Conservation (phyloP, 1,140 invertebrate species). For the Araneus ventricosus region DNA sequence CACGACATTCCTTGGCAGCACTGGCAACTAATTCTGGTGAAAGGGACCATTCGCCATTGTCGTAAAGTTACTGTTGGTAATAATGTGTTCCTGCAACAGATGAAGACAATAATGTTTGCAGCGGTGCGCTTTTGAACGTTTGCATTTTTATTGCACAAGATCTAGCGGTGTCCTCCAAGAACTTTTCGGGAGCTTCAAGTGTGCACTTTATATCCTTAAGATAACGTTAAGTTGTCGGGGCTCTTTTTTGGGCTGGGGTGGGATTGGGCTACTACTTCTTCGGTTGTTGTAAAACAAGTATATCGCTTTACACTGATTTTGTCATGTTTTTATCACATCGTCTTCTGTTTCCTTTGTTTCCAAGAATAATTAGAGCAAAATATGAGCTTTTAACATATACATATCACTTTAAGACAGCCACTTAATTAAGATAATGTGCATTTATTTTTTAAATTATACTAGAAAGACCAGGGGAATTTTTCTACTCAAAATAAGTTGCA, state of each 20-base stretch:
- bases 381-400: too few species aligned
- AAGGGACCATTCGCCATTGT: conserved; percentile 48
- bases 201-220: conserved; percentile 13
- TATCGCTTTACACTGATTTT: background rate
- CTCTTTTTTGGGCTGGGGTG: background rate
- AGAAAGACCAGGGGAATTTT: too few species aligned
- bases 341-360: background rate
- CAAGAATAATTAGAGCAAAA: background rate
- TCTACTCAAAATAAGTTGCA: too few species aligned
- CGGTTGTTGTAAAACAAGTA: background rate
- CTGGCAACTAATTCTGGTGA: conserved; percentile 49
- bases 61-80: conserved; percentile 58
- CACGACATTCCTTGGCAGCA: conserved; percentile 47
- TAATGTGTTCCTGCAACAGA: conserved; percentile 59
- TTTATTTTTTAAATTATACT: too few species aligned
- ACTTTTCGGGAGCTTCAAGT: conserved; percentile 19
- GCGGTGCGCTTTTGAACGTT: conserved; percentile 39
- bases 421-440: too few species aligned
- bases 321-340: background rate
- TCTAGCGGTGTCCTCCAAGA: background rate
- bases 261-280: background rate
- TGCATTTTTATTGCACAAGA: background rate
- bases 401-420: too few species aligned
- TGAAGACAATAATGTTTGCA: conserved; percentile 61
- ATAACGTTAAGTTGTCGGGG: background rate